Evolutionary conservation across 2,888 invertebrate genomes (phyloP).

Genomic region (Dicycla oo): DNA sequence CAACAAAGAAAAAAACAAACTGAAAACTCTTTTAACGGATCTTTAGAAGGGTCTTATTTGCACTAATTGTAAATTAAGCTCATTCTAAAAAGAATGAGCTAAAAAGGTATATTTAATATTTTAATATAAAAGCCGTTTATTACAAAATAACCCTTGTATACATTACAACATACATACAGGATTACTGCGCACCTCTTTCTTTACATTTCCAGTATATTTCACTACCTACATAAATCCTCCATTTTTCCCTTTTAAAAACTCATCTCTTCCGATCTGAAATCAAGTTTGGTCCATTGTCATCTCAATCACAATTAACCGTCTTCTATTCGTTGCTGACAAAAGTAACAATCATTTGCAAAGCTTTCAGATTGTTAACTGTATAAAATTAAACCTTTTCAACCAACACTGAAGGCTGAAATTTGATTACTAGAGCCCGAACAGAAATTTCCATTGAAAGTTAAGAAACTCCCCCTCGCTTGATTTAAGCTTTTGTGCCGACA

Average conservation of each 20-base stretch:
- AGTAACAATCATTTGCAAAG: conserved; percentile 70
- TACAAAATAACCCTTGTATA: too few relatives aligned
- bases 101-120: too few relatives aligned
- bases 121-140: too few relatives aligned
- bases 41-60: background rate
- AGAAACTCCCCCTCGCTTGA: conserved; percentile 60
- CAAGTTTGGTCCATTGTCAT: conserved; percentile 66
- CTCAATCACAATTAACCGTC: conserved; percentile 73
- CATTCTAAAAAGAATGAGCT: background rate
- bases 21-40: background rate
- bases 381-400: conserved; percentile 61
- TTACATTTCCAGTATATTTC: background rate
- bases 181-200: conserved; percentile 13
- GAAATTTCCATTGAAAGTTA: conserved; percentile 57
- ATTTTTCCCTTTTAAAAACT: conserved; percentile 47
- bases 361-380: conserved; percentile 45
- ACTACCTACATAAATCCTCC: background rate
- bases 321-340: conserved; percentile 72
- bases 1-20: background rate
- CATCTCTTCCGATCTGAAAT: conserved; percentile 44
- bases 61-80: background rate
- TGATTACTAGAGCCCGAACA: conserved; percentile 52
- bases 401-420: conserved; percentile 60
- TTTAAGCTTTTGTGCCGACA: conserved; percentile 64
- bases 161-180: too few relatives aligned